These are phyloP conservation scores for Diorhabda carinulata DNA, from an alignment of 1,140 invertebrate genomes.

Conservation along the genomic window DNA sequence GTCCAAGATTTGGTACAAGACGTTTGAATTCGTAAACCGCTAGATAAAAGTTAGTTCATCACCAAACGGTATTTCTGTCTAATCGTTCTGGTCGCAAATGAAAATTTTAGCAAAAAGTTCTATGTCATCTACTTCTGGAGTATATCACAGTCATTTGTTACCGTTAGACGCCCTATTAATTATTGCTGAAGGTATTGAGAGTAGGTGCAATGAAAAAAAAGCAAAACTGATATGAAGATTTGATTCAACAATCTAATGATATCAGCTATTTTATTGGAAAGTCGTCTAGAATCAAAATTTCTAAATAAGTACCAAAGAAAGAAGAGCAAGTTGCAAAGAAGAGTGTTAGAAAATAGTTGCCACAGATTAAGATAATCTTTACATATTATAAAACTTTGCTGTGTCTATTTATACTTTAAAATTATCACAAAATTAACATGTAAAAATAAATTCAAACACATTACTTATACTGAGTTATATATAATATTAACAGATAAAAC, in stretches of 20 bases:
- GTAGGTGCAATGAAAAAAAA: conserved; percentile 60
- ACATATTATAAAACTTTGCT: no score
- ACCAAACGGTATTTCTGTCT: no score
- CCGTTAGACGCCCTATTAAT: conserved; percentile 90
- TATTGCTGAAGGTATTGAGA: conserved; percentile 89
- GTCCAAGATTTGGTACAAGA: no score
- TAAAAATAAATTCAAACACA: no score
- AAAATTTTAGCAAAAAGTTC: conserved; percentile 94
- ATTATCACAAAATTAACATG: no score
- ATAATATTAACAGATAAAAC: no score
- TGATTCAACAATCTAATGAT: background rate
- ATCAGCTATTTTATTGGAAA: conserved; percentile 32
- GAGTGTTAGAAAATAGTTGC: conserved; percentile 80
- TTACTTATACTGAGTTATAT: no score
- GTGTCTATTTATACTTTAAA: no score
- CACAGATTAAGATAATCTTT: conserved; percentile 56
- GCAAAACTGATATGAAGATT: background rate
- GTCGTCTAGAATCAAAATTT: conserved; percentile 48
- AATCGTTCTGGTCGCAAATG: no score
- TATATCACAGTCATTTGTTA: conserved; percentile 87
- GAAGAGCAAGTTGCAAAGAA: conserved; percentile 71
- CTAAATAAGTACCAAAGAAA: conserved; percentile 62
- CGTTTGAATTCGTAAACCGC: no score
- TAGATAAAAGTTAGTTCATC: no score
- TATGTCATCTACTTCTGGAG: conserved; percentile 73